These are phyloP conservation scores for Temnothorax unifasciatus DNA, from an alignment of 2,888 invertebrate genomes.

Conservation along the genomic window DNA sequence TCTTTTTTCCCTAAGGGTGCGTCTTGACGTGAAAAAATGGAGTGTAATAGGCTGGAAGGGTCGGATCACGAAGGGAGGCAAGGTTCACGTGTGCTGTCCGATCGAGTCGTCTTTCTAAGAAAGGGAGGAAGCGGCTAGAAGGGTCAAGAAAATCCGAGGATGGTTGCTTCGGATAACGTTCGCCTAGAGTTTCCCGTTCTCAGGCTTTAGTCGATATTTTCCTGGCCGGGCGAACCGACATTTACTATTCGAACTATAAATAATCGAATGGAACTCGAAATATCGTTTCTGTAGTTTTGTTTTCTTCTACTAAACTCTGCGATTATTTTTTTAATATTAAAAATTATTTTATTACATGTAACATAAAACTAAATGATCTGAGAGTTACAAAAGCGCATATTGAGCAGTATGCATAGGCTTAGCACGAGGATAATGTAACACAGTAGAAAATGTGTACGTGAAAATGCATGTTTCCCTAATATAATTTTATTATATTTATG, in stretches of 20 bases:
- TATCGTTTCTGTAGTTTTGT: neutral
- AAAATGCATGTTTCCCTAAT: neutral
- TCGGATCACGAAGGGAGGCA: slow-evolving; percentile 16
- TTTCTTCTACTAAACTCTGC: too few relatives aligned
- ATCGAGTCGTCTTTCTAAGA: slow-evolving; percentile 64
- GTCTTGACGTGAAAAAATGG: slow-evolving; percentile 34
- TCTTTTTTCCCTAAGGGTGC: neutral
- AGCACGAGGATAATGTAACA: neutral
- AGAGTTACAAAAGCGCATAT: neutral
- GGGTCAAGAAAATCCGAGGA: slow-evolving; percentile 60
- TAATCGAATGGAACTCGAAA: slow-evolving; percentile 7
- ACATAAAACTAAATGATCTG: neutral
- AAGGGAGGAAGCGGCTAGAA: slow-evolving; percentile 58
- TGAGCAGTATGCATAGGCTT: neutral
- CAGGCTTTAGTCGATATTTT: slow-evolving; percentile 67
- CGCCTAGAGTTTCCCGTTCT: slow-evolving; percentile 57
- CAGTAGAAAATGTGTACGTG: neutral
- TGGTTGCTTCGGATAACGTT: slow-evolving; percentile 61
- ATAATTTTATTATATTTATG: slow-evolving; percentile 8
- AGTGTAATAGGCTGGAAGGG: slow-evolving; percentile 40
- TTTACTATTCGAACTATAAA: slow-evolving; percentile 53
- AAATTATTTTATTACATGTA: neutral
- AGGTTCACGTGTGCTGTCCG: slow-evolving; percentile 47
- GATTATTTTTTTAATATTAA: slow-evolving; percentile 8
- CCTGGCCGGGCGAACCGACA: slow-evolving; percentile 58